Percentiles rank a stretch among this genome's conserved stretches.
Conservation (phyloP, 2,113 vertebrate species). For the Rynchops niger region DNA sequence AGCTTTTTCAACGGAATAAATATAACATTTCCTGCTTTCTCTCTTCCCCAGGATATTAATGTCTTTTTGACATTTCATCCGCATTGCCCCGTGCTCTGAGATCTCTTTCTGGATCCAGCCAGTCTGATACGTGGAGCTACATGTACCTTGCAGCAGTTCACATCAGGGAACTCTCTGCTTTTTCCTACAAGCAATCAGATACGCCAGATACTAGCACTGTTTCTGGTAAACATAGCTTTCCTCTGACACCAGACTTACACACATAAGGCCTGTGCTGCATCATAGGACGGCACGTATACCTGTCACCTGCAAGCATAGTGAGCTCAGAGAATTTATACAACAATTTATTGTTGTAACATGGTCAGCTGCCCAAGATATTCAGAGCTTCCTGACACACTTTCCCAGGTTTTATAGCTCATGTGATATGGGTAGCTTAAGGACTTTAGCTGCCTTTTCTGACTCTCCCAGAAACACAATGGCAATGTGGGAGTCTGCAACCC, state of each 20-base stretch:
- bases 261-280: not conserved
- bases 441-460: not conserved
- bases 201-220: rapidly evolving
- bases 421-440: not conserved
- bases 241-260: not conserved
- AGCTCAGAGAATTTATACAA: not conserved
- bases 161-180: not conserved
- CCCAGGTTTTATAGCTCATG: not conserved
- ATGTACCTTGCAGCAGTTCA: not conserved
- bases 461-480: not conserved
- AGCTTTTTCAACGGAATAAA: not conserved
- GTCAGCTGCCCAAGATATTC: not conserved
- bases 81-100: not conserved
- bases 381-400: not conserved
- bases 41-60: not conserved
- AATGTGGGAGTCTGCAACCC: not conserved
- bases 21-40: not conserved
- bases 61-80: not conserved
- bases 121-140: not conserved
- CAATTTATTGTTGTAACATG: not conserved
- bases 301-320: not conserved
- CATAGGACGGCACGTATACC: not conserved
- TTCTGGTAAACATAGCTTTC: not conserved
- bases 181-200: not conserved
- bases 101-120: not conserved